phyloP scores from a whole-genome alignment of 2,888 invertebrate species.

The Chalcosyrphus nemorum region DNA sequence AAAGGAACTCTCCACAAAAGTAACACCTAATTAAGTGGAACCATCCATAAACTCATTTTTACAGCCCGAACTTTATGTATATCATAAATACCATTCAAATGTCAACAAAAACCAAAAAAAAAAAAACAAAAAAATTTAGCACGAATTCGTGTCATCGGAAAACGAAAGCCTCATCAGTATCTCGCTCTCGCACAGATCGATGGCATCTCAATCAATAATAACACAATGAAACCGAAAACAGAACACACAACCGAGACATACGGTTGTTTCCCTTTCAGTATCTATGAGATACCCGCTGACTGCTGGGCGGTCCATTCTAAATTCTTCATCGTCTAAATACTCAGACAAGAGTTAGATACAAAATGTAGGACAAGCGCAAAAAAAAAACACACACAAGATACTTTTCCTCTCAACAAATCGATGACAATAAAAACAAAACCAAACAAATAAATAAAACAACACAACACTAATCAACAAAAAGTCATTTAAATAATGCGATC shows the following conservation, averaged over 20 bases:
- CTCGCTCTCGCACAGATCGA: neutral
- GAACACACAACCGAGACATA: slow-evolving; percentile 6
- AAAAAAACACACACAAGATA: neutral
- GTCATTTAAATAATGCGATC: slow-evolving; percentile 22
- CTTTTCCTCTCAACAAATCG: slow-evolving; percentile 18
- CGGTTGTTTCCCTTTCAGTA: neutral
- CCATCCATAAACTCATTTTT: slow-evolving; percentile 1
- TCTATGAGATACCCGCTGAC: neutral
- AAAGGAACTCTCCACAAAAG: slow-evolving; percentile 2
- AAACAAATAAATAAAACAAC: slow-evolving; percentile 2
- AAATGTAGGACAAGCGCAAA: slow-evolving; percentile 8
- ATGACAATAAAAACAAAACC: slow-evolving; percentile 4
- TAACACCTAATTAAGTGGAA: slow-evolving; percentile 8
- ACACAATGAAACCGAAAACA: slow-evolving; percentile 28
- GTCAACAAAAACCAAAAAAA: neutral
- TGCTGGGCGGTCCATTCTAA: neutral
- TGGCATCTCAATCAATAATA: neutral
- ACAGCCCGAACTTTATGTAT: neutral
- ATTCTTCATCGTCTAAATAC: neutral
- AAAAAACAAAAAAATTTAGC: neutral
- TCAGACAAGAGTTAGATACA: no score
- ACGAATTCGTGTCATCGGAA: neutral
- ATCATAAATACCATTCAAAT: neutral
- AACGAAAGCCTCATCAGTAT: slow-evolving; percentile 1
- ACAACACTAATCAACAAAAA: slow-evolving; percentile 11